Percentiles rank a stretch among this genome's conserved stretches.
Evolutionary conservation across 2,113 vertebrate genomes (phyloP).

Genomic region (Himantopus leucocephalus): DNA sequence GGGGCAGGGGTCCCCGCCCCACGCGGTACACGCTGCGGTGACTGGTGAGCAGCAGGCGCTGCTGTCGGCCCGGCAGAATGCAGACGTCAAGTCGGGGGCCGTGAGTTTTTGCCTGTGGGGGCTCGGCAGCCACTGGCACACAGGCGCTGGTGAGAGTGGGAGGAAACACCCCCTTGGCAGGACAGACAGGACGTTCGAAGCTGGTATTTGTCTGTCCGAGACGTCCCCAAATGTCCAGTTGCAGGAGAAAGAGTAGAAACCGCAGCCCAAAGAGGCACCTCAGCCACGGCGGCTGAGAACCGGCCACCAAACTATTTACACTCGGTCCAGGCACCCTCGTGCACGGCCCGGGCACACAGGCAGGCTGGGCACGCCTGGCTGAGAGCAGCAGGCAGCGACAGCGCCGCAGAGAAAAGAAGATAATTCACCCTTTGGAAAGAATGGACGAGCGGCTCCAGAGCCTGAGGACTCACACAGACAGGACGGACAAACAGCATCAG

Average conservation of each 20-base stretch:
- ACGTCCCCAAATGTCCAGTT: background rate
- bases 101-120: background rate
- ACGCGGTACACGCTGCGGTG: fast-evolving
- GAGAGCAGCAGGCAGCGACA: background rate
- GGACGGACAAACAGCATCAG: background rate
- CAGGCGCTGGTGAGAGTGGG: constrained; percentile 39
- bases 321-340: background rate
- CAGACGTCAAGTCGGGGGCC: background rate
- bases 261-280: background rate
- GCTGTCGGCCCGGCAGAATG: background rate
- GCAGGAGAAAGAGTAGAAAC: background rate
- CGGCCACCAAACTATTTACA: background rate
- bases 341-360: background rate
- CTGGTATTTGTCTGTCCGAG: background rate
- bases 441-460: background rate
- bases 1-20: background rate
- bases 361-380: background rate
- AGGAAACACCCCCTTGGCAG: background rate
- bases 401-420: background rate
- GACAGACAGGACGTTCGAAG: background rate
- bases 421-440: background rate
- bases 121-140: background rate
- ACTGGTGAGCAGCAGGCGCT: background rate
- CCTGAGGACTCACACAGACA: background rate
- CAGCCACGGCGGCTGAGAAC: background rate